A percentile compares a stretch with the other conserved stretches of the same genome.
phyloP scores from a whole-genome alignment of 2,888 invertebrate genomes.

The Drosophila neonasuta region DNA sequence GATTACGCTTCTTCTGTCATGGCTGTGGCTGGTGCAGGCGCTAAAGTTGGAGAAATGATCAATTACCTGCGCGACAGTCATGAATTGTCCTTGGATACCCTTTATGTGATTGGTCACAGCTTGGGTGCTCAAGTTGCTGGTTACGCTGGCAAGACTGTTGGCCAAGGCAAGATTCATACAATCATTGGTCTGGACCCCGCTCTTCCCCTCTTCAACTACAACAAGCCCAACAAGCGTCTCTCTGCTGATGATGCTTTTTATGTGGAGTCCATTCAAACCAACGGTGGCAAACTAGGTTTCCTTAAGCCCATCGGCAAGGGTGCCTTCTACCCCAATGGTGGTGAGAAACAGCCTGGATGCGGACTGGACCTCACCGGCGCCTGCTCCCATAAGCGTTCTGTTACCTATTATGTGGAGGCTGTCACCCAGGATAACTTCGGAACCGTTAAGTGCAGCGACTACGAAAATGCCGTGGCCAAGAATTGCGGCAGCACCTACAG shows the following conservation, averaged over 20 bases:
- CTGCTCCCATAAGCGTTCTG: slow-evolving; percentile 82
- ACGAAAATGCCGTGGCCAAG: slow-evolving; percentile 71
- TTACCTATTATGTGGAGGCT: slow-evolving; percentile 82
- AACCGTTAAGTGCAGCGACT: slow-evolving; percentile 55
- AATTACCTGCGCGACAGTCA: slow-evolving; percentile 82
- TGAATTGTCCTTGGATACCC: slow-evolving; percentile 82
- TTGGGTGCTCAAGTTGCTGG: slow-evolving; percentile 85
- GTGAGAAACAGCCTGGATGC: slow-evolving; percentile 83
- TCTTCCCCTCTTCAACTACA: slow-evolving; percentile 63
- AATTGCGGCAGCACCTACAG: slow-evolving; percentile 62
- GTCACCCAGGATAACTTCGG: slow-evolving; percentile 65
- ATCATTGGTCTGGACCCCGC: slow-evolving; percentile 83
- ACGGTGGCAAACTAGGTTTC: slow-evolving; percentile 72
- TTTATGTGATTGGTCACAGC: slow-evolving; percentile 84
- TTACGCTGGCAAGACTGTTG: slow-evolving; percentile 84
- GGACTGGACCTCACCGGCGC: slow-evolving; percentile 76
- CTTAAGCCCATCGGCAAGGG: slow-evolving; percentile 79
- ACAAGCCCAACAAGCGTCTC: slow-evolving; percentile 61
- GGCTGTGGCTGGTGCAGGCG: slow-evolving; percentile 65
- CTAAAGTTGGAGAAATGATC: slow-evolving; percentile 65
- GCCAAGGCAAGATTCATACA: slow-evolving; percentile 83
- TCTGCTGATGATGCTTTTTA: slow-evolving; percentile 68
- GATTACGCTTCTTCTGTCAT: slow-evolving; percentile 84
- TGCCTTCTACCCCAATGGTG: slow-evolving; percentile 83
- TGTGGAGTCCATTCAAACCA: slow-evolving; percentile 79